Evolutionary conservation across 1,140 invertebrate genomes (phyloP).

Genomic region (Tyrophagus putrescentiae): DNA sequence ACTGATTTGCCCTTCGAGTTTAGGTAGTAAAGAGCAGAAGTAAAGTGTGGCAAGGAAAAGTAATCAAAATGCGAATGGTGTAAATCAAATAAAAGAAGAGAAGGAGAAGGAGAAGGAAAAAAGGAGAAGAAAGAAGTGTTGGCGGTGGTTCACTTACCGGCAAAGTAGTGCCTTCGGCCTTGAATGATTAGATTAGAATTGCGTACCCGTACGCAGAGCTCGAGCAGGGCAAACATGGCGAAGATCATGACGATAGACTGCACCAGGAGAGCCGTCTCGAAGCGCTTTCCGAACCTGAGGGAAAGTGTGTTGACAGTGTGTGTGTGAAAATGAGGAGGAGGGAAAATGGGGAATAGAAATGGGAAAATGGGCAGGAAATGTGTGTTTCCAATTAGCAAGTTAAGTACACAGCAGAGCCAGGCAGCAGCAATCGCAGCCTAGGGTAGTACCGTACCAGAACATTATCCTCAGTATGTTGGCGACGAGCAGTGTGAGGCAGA

Average conservation of each 20-base stretch:
- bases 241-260: slow-evolving; percentile 96
- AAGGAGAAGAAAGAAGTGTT: slow-evolving; percentile 16
- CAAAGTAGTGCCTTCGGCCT: slow-evolving; percentile 56
- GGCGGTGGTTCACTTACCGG: slow-evolving; percentile 47
- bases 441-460: slow-evolving; percentile 97
- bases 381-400: no score
- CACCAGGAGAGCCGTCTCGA: slow-evolving; percentile 80
- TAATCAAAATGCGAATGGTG: no score
- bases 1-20: no score
- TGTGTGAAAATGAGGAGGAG: slow-evolving; percentile 13
- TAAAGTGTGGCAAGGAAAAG: no score
- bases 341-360: not conserved
- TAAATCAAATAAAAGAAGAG: no score
- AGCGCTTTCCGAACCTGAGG: slow-evolving; percentile 89
- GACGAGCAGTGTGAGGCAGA: slow-evolving; percentile 80
- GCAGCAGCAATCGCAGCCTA: no score
- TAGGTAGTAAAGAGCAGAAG: no score
- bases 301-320: slow-evolving; percentile 5
- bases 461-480: slow-evolving; percentile 91
- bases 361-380: slow-evolving; percentile 16
- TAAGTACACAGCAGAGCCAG: no score
- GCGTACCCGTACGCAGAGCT: slow-evolving; percentile 73
- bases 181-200: slow-evolving; percentile 63
- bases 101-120: no score
- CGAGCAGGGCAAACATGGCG: slow-evolving; percentile 88